Evolutionary conservation across 2,888 invertebrate genomes (phyloP).

Genomic region (Dolichomitus sp.): DNA sequence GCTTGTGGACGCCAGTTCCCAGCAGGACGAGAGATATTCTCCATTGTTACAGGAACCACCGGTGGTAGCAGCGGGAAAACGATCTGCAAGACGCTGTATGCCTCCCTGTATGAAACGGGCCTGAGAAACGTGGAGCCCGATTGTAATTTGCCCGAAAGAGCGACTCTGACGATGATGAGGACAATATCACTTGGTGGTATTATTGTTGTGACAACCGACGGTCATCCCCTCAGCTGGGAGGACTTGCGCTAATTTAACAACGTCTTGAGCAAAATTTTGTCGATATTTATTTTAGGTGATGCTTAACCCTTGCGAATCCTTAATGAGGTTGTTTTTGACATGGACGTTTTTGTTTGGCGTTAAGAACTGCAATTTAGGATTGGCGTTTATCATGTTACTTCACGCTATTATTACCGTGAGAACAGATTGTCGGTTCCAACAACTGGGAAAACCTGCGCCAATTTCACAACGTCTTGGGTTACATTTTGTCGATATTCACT

Average conservation of each 20-base stretch:
- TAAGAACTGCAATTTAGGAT: background rate
- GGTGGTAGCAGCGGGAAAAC: slow-evolving; percentile 29
- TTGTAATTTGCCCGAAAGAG: slow-evolving; percentile 9
- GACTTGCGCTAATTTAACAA: background rate
- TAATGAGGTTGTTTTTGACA: background rate
- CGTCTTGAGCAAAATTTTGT: background rate
- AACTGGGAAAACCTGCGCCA: background rate
- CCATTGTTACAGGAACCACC: slow-evolving; percentile 46
- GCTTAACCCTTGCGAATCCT: background rate
- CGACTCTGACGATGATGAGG: slow-evolving; percentile 1
- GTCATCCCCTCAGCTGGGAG: background rate
- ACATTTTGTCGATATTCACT: background rate
- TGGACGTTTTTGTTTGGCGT: background rate
- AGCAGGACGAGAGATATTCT: slow-evolving; percentile 44
- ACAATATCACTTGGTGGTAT: background rate
- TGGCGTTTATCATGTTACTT: background rate
- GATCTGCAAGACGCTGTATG: slow-evolving; percentile 14
- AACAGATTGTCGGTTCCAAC: background rate
- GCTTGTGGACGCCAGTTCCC: slow-evolving; percentile 35
- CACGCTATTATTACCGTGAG: background rate
- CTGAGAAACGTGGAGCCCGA: slow-evolving; percentile 10
- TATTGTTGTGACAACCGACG: slow-evolving; percentile 13
- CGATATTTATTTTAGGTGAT: background rate
- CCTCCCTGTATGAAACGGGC: background rate
- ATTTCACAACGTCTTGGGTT: background rate